These are phyloP conservation scores for Litocranius walleri DNA, from an alignment of 2,113 vertebrate species.

Conservation along the genomic window DNA sequence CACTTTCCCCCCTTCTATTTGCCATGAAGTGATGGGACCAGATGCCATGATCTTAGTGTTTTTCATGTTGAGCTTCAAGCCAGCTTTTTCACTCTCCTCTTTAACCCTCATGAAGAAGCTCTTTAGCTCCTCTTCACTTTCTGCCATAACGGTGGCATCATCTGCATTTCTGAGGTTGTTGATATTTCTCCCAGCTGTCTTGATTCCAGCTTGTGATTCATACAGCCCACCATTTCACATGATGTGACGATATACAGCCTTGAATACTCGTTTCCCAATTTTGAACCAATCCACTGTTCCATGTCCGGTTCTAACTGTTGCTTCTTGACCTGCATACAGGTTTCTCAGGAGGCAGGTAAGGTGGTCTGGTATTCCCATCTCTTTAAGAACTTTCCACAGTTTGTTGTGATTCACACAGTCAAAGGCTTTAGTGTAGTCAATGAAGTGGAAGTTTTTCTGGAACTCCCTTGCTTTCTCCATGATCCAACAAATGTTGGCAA, in stretches of 20 bases:
- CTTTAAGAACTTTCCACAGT: neutral
- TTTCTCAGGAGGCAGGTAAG: neutral
- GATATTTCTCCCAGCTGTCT: neutral
- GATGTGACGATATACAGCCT: neutral
- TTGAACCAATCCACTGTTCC: neutral
- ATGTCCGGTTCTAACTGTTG: neutral
- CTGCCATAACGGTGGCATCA: neutral
- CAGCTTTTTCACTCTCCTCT: neutral
- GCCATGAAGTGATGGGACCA: neutral
- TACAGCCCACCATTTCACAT: neutral
- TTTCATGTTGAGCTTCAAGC: neutral
- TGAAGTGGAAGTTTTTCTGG: neutral
- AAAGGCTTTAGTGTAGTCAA: neutral
- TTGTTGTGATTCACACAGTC: neutral
- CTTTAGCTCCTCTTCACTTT: neutral
- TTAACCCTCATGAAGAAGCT: neutral
- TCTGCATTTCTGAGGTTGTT: neutral
- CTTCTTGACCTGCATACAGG: neutral
- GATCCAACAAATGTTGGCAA: neutral
- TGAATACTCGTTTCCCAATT: neutral
- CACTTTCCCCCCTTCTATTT: neutral
- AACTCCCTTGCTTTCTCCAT: neutral
- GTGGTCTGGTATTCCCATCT: neutral
- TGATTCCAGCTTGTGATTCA: neutral
- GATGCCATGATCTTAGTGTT: neutral